Base-by-base conservation (phyloP, 53 echinoderm and acorn worm genomes). In the Hippasteria phrygiana region DNA sequence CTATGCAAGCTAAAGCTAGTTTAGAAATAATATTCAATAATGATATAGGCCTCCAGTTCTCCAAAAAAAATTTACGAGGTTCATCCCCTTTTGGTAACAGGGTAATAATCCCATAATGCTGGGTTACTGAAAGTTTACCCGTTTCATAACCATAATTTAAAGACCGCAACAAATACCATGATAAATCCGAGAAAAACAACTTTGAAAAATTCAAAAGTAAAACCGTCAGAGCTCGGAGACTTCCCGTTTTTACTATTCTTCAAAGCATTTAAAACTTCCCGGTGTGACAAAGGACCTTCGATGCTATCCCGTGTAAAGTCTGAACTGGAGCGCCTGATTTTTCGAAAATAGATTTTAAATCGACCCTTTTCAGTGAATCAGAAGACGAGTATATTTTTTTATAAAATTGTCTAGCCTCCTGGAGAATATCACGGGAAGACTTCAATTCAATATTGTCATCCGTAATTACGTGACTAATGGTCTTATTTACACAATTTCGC, bases 41-140 rank as follows among this genome's bases (percentile, higher is more conserved):
- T 12, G 89, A 65, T 14, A 90, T 90, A n/a, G 90, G 83, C 14
- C 84, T 50, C 90, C 83, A 82, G 72, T 92, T 85, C 62, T 78
- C 87, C 42, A 93, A 55, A 77, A 40, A 80, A 73, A 18, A 73
- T 82, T 63, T 82, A n/a, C n/a, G n/a, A n/a, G n/a, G n/a, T n/a
- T n/a, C n/a, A n/a, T n/a, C n/a, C n/a, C n/a, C n/a, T n/a, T n/a
- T n/a, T n/a, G n/a, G n/a, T n/a, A n/a, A n/a, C n/a, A n/a, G n/a
- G n/a, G n/a, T n/a, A n/a, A n/a, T 92, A 53, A 73, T 43, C 17
- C 76, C 89, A 47, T 78, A 63, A 46, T 66, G 69, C 56, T 91
- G 91, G 2, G 65, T 62, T 36, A 71, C 56, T 14, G 80, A 74
- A 12, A 81, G 20, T 24, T 36, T 16, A 27, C 83, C 88, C 46